Conservation (phyloP, 2,113 vertebrate genomes). For the Pampusana beccarii region DNA sequence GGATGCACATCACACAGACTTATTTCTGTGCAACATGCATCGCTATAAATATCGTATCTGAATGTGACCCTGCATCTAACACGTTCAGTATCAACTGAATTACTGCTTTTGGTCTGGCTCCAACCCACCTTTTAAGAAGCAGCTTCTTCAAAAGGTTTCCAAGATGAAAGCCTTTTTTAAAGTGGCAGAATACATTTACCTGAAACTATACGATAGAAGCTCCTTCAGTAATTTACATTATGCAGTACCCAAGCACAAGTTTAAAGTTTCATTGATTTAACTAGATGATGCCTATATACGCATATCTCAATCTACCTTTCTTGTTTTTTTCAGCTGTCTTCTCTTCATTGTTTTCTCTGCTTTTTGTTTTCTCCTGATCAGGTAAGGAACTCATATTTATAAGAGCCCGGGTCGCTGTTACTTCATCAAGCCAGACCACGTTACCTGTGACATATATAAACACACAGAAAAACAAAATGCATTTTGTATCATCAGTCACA, state of each 20-base stretch:
- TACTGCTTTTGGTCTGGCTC: slow-evolving; percentile 59
- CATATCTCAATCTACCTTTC: slow-evolving; percentile 77
- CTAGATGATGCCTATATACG: neutral
- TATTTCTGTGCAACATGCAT: neutral
- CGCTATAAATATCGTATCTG: neutral
- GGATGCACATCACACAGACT: neutral
- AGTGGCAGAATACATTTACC: slow-evolving; percentile 73
- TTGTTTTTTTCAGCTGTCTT: slow-evolving; percentile 69
- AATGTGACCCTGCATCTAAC: neutral
- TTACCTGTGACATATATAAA: slow-evolving; percentile 82
- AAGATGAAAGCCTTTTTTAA: slow-evolving; percentile 74
- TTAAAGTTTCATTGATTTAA: neutral
- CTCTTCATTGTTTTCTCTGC: slow-evolving; percentile 70
- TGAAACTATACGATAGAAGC: slow-evolving; percentile 67
- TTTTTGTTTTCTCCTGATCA: slow-evolving; percentile 74
- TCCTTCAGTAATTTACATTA: slow-evolving; percentile 67
- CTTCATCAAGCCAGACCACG: slow-evolving; percentile 97
- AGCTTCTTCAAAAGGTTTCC: slow-evolving; percentile 73
- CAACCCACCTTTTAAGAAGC: slow-evolving; percentile 74
- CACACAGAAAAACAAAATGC: slow-evolving; percentile 17
- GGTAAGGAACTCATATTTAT: slow-evolving; percentile 92
- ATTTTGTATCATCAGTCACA: neutral
- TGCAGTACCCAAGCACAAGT: slow-evolving; percentile 32
- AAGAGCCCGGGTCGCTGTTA: slow-evolving; percentile 90
- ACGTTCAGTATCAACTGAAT: neutral